Evolutionary conservation across 2,888 invertebrate genomes (phyloP).

Genomic region (Taphrorychus bicolor): DNA sequence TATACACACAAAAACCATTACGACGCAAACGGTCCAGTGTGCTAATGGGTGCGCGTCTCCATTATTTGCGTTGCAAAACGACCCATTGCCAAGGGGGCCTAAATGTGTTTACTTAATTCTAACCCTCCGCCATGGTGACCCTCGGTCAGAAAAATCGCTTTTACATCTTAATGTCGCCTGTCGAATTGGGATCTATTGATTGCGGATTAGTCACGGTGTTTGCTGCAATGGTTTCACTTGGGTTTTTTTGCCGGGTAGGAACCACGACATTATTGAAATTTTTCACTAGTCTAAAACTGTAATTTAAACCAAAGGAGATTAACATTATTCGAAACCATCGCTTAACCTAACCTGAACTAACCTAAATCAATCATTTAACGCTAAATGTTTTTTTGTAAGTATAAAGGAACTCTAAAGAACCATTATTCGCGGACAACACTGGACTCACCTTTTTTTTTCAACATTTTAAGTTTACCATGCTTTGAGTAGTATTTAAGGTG

Average conservation of each 20-base stretch:
- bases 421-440: too few relatives aligned
- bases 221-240: neutral
- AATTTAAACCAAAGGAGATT: neutral
- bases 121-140: conserved; percentile 7
- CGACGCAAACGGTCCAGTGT: neutral
- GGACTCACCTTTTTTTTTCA: too few relatives aligned
- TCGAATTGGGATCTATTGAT: neutral
- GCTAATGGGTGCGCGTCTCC: neutral
- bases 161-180: conserved; percentile 11
- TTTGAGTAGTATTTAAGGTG: too few relatives aligned
- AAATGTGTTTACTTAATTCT: conserved; percentile 20
- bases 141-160: neutral
- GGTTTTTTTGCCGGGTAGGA: neutral
- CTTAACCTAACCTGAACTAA: neutral
- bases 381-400: too few relatives aligned
- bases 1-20: neutral
- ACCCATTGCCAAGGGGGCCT: neutral
- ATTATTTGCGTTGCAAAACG: conserved; percentile 13
- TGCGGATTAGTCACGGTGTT: conserved; percentile 7
- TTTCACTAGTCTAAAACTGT: neutral
- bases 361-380: neutral
- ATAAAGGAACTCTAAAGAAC: too few relatives aligned
- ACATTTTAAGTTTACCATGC: too few relatives aligned
- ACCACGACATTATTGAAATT: neutral
- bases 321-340: neutral